Evolutionary conservation across 2,888 invertebrate genomes (phyloP).

Genomic region (Hirtodrosophila confusa): DNA sequence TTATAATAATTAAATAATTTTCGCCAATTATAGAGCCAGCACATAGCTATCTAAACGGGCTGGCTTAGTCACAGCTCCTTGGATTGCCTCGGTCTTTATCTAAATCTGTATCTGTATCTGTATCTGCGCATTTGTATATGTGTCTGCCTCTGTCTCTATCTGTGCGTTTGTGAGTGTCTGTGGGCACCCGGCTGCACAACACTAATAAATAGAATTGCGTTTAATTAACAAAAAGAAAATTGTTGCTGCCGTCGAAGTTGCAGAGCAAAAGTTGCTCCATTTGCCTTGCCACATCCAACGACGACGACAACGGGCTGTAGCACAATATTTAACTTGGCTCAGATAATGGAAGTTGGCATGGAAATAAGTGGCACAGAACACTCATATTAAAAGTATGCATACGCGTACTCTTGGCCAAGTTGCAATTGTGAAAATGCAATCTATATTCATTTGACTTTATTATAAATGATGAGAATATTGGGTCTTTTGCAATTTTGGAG

Average conservation of each 20-base stretch:
- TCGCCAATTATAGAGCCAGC: constrained; percentile 66
- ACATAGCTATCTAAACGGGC: constrained; percentile 46
- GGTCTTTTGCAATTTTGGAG: too few species aligned
- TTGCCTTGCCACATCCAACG: constrained; percentile 28
- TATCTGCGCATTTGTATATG: constrained; percentile 7
- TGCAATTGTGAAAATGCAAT: constrained; percentile 35
- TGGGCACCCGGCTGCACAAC: constrained; percentile 23
- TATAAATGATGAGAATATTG: constrained; percentile 21
- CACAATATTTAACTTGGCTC: constrained; percentile 55
- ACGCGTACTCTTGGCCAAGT: constrained; percentile 5
- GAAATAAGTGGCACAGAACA: constrained; percentile 22
- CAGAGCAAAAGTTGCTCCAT: constrained; percentile 59
- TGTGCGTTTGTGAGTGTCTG: constrained; percentile 21
- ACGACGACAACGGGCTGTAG: constrained; percentile 8
- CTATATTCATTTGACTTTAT: constrained; percentile 48
- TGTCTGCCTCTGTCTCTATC: constrained; percentile 3
- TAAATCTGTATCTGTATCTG: constrained; percentile 13
- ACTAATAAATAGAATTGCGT: constrained; percentile 75
- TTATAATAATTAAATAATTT: constrained; percentile 78
- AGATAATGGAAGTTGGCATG: constrained; percentile 52
- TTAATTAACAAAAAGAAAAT: constrained; percentile 74
- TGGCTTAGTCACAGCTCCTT: constrained; percentile 32
- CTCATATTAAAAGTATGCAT: constrained; percentile 30
- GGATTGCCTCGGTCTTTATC: constrained; percentile 19
- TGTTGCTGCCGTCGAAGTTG: constrained; percentile 58